Conservation (phyloP, 2,113 vertebrate species). For the Mus pahari region DNA sequence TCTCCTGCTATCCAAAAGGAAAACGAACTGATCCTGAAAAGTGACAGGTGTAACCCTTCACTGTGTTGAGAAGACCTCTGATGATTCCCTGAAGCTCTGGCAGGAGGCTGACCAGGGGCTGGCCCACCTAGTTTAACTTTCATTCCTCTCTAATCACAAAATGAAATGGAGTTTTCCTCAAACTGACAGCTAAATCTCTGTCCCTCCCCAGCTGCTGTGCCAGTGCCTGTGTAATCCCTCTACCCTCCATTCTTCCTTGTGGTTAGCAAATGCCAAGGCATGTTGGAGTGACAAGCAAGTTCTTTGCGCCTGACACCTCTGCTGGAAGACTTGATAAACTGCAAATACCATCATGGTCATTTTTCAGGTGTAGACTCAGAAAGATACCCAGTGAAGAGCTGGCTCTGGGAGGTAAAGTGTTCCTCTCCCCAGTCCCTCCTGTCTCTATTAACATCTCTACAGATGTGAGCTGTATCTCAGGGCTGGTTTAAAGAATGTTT, state of each 20-base stretch:
- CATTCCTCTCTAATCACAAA: conserved; percentile 82
- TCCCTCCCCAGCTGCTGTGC: conserved; percentile 76
- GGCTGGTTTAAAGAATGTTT: conserved; percentile 68
- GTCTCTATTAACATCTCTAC: conserved; percentile 62
- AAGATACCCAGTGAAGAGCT: conserved; percentile 69
- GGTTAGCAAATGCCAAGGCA: conserved; percentile 82
- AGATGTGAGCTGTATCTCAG: conserved; percentile 46
- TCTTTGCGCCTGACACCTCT: conserved; percentile 84
- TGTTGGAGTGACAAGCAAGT: conserved; percentile 86
- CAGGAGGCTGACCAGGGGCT: conserved; percentile 60
- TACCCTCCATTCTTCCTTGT: conserved; percentile 84
- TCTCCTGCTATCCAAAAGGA: conserved; percentile 36
- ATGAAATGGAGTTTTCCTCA: conserved; percentile 88
- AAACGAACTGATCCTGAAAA: conserved; percentile 19
- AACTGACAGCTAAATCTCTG: conserved; percentile 89
- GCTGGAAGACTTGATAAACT: conserved; percentile 85
- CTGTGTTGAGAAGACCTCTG: background rate
- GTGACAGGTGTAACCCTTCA: accelerated
- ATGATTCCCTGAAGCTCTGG: conserved; percentile 9
- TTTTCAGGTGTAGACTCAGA: conserved; percentile 79
- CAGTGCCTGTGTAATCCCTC: conserved; percentile 83
- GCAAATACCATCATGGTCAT: conserved; percentile 85
- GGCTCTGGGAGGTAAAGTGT: conserved; percentile 39
- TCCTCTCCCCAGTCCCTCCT: conserved; percentile 20
- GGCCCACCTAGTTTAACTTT: conserved; percentile 80